Evolutionary conservation across 2,797 vertebrate genomes (phyloP).

Genomic region (Poeciliopsis infans): DNA sequence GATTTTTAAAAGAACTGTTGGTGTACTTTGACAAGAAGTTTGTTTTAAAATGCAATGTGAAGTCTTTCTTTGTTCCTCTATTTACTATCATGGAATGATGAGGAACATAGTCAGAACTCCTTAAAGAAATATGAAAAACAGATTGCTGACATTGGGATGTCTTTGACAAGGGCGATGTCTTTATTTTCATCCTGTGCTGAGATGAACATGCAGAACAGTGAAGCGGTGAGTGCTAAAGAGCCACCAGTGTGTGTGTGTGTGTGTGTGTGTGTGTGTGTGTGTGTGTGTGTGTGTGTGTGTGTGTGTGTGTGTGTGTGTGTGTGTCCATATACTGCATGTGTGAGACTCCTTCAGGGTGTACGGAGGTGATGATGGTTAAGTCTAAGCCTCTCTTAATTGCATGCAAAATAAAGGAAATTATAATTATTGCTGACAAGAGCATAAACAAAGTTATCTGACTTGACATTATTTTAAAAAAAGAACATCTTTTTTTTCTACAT

Average conservation of each 20-base stretch:
- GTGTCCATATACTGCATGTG: not conserved
- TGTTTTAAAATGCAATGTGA: not conserved
- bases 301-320: constrained; percentile 6
- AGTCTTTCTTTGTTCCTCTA: not conserved
- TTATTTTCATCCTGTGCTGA: constrained; percentile 64
- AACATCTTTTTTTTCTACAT: constrained; percentile 6
- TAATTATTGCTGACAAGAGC: constrained; percentile 15
- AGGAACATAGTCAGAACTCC: constrained; percentile 42
- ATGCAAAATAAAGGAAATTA: constrained; percentile 21
- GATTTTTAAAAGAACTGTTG: not conserved
- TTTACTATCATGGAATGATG: constrained; percentile 7
- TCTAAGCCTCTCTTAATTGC: constrained; percentile 50
- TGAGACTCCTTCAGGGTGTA: constrained; percentile 61
- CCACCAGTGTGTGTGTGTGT: constrained; percentile 7
- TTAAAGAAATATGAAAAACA: constrained; percentile 34
- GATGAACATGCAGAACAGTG: constrained; percentile 60
- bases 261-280: constrained; percentile 10
- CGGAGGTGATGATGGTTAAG: constrained; percentile 62
- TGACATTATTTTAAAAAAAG: not conserved
- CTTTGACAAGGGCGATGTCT: constrained; percentile 63
- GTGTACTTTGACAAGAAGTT: not conserved
- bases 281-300: constrained; percentile 12
- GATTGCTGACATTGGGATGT: constrained; percentile 32
- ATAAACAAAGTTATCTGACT: constrained; percentile 12
- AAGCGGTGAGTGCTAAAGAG: constrained; percentile 49